Evolutionary conservation across 2,797 vertebrate genomes (phyloP), one percentile per base, ranked within the genome.

Genomic region (Oophaga sylvatica): DNA sequence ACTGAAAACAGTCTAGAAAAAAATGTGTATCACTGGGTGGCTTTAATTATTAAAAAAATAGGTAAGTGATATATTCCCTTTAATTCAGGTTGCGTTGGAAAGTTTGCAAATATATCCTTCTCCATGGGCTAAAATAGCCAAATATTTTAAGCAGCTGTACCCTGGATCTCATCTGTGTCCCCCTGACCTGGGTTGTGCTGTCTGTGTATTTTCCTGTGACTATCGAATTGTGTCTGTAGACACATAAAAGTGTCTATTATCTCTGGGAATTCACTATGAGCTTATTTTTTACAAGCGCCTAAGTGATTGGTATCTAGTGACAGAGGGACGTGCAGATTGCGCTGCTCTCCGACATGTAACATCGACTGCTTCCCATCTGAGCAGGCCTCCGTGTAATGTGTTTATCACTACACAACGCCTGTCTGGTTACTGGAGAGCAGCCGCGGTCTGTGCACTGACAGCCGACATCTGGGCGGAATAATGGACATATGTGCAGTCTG

Each of bases 241-340:
- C 29, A 3, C 22, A 10, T 56, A 7, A 26, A 26, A 26, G 53
- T 15, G 3, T 29, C n/a, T 78, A 10, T 78, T 31, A 29, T n/a
- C 56, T 78, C 31, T 57, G 6, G 22, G 53, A 29, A 26, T 57
- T 78, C 22, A n/a, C 73, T 12, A 12, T 76, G 41, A 53, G 20
- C 5, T 48, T 15, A 31, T 59, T 9, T 8, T 22, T 60, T 59
- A 10, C 26, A 3, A 19, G 26, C 29, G 8, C 76, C 48, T 22
- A 0, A 16, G 76, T 26, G 76, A 13, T 11, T n/a, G 16, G n/a
- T 56, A 79, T 19, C 29, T 35, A 41, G 41, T 75, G 59, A 75
- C 85, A 81, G 85, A 75, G 81, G 85, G 85, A 65, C 15, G 56
- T 56, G 77, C 85, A 62, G 79, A 57, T 81, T 81, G 78, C 48